Evolutionary conservation across 2,113 vertebrate species (phyloP).

Genomic region (Colistium nudipinnis): DNA sequence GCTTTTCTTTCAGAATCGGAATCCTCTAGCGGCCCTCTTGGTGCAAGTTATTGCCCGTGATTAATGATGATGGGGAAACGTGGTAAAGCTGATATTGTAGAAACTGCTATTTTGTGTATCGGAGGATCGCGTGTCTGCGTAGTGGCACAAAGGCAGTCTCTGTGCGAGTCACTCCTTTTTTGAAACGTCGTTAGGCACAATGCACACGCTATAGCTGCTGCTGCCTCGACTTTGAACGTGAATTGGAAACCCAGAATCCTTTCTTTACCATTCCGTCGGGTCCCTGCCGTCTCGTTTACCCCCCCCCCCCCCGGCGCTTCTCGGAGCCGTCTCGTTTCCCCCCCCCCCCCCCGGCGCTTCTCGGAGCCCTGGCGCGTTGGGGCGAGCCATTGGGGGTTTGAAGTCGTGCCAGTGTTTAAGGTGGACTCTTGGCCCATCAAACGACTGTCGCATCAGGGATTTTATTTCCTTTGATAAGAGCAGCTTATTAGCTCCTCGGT

Average conservation of each 20-base stretch:
- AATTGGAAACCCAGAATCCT: neutral
- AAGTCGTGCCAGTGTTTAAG: slow-evolving; percentile 63
- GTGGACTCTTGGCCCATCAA: slow-evolving; percentile 58
- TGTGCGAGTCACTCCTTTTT: neutral
- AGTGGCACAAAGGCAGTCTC: neutral
- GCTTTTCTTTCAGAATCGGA: neutral
- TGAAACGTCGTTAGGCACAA: too few species aligned
- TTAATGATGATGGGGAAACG: neutral
- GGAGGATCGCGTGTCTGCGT: neutral
- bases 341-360: slow-evolving; percentile 5
- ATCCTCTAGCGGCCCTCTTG: neutral
- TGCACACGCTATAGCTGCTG: neutral
- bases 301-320: neutral
- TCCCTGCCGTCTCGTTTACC: slow-evolving; percentile 23
- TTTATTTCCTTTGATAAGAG: slow-evolving; percentile 46
- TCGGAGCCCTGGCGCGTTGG: slow-evolving; percentile 55
- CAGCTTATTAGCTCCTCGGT: too few species aligned
- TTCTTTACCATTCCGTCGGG: neutral
- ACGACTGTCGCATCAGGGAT: slow-evolving; percentile 41
- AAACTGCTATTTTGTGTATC: too few species aligned
- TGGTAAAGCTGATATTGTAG: slow-evolving; percentile 5
- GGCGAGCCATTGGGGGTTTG: slow-evolving; percentile 57
- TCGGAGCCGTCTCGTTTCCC: neutral
- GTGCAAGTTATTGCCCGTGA: neutral
- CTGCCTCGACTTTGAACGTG: neutral